phyloP scores from a whole-genome alignment of 2,797 vertebrate genomes.

The Cyprinodon diabolis region DNA sequence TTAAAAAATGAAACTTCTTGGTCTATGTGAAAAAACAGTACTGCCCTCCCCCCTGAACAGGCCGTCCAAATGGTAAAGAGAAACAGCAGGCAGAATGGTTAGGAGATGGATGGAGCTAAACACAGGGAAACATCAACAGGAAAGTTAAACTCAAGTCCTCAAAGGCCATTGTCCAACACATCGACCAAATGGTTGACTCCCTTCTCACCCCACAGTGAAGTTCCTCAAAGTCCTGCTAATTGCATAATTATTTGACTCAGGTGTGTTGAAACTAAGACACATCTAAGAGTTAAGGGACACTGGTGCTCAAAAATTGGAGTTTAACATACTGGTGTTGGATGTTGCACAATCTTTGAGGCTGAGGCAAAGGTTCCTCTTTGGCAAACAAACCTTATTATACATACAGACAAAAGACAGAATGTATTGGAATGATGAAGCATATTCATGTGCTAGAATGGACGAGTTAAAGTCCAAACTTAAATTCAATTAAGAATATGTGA shows the following conservation, averaged over 20 bases:
- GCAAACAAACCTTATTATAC: neutral
- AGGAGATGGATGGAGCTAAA: neutral
- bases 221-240: constrained; percentile 1
- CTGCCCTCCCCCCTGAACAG: neutral
- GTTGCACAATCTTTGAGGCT: neutral
- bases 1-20: neutral
- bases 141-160: neutral
- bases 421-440: neutral
- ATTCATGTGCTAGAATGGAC: neutral
- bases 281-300: neutral
- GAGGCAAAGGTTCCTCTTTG: neutral
- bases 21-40: neutral
- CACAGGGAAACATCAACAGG: neutral
- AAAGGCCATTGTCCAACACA: neutral
- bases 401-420: neutral
- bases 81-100: neutral
- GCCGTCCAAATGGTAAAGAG: neutral
- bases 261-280: neutral
- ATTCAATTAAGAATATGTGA: neutral
- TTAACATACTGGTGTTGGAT: neutral
- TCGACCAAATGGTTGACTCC: neutral
- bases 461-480: neutral
- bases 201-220: neutral
- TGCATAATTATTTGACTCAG: neutral
- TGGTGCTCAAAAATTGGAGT: neutral